Conservation (phyloP, 2,113 vertebrate species). For the Orientallactaga bullata region DNA sequence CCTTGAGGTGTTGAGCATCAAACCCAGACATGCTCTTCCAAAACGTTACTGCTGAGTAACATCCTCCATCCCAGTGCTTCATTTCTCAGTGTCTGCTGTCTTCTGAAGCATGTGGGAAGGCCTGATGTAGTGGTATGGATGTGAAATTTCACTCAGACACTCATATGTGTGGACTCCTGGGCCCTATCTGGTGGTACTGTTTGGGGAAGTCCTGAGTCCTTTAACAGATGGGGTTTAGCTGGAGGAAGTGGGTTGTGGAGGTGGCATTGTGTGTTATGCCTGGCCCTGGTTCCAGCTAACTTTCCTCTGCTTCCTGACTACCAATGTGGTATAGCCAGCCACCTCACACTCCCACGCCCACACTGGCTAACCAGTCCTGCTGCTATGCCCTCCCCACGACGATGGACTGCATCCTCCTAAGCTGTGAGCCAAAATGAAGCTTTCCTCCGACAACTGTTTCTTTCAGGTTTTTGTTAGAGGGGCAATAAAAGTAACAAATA, state of each 20-base stretch:
- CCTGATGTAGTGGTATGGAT: too few species aligned
- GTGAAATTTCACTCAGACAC: background rate
- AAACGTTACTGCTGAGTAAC: background rate
- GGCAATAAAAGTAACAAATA: background rate
- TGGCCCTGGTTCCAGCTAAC: background rate
- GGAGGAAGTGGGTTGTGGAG: background rate
- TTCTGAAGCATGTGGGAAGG: background rate
- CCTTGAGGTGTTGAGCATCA: background rate
- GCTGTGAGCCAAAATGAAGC: background rate
- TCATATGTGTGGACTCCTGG: background rate
- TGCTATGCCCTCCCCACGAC: background rate
- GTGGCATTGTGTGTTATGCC: background rate
- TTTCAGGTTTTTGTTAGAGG: background rate
- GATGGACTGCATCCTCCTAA: background rate
- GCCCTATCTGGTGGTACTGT: background rate
- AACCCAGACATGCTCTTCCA: background rate
- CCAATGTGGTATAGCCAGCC: background rate
- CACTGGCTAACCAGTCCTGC: too few species aligned
- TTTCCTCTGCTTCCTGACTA: background rate
- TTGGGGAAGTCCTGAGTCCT: background rate
- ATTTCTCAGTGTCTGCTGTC: background rate
- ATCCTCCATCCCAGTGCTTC: background rate
- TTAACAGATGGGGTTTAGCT: background rate
- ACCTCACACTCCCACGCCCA: background rate
- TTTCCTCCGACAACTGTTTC: background rate